phyloP scores from a whole-genome alignment of 1,140 invertebrate species.

The Drosophila parvula region DNA sequence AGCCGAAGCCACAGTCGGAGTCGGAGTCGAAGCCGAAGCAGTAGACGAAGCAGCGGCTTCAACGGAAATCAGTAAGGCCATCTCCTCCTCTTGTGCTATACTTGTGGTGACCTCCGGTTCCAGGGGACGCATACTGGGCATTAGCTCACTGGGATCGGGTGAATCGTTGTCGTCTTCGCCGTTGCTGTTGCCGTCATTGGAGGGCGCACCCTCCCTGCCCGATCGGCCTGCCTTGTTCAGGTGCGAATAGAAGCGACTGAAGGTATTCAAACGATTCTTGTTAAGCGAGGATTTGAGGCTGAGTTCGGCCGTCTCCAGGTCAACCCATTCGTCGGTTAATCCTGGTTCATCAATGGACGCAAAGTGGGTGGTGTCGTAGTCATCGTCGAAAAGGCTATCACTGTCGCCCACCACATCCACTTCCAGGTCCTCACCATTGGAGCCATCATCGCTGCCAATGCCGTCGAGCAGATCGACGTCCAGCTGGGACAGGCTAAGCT shows the following conservation, averaged over 20 bases:
- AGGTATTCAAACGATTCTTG: slow-evolving; percentile 37
- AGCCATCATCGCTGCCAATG: slow-evolving; percentile 47
- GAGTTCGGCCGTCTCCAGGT: slow-evolving; percentile 23
- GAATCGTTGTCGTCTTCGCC: not conserved
- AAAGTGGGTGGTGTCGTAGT: not conserved
- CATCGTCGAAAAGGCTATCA: not conserved
- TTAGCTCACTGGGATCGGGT: slow-evolving; percentile 28
- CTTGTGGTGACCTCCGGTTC: not conserved
- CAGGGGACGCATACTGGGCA: slow-evolving; percentile 28
- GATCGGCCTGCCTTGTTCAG: slow-evolving; percentile 15
- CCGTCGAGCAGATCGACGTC: slow-evolving; percentile 21
- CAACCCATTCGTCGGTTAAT: slow-evolving; percentile 46
- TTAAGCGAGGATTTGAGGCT: not conserved
- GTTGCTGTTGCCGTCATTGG: not conserved
- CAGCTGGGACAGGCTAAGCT: not conserved
- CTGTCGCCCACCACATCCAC: not conserved
- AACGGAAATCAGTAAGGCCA: too few relatives aligned
- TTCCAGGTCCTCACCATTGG: not conserved
- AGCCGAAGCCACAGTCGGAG: too few relatives aligned
- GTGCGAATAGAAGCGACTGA: slow-evolving; percentile 36
- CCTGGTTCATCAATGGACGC: not conserved
- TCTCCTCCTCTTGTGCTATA: too few relatives aligned
- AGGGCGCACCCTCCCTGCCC: not conserved
- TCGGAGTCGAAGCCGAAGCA: too few relatives aligned
- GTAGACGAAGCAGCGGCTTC: too few relatives aligned